These are phyloP conservation scores for Glossophaga mutica DNA, from an alignment of 2,797 vertebrate species.

Conservation along the genomic window DNA sequence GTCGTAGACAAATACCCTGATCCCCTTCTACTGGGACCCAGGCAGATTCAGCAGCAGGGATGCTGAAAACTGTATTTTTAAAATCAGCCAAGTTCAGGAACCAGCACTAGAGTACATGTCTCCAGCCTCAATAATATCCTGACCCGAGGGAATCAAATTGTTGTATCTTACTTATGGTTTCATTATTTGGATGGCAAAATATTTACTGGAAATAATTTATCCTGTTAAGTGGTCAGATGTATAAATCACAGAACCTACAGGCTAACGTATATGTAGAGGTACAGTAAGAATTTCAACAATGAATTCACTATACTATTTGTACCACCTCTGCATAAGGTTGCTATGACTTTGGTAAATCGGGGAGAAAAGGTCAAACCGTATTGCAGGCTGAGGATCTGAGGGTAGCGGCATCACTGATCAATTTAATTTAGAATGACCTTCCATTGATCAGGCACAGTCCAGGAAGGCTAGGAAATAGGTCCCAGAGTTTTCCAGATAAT, in stretches of 20 bases:
- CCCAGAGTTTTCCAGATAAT: not conserved
- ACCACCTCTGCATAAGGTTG: not conserved
- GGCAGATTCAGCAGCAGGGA: not conserved
- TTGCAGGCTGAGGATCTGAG: not conserved
- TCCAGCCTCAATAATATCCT: not conserved
- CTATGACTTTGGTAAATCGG: not conserved
- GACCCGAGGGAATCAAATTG: not conserved
- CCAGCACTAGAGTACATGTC: not conserved
- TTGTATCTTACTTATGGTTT: not conserved
- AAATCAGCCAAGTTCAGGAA: not conserved
- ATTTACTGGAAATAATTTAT: conserved; percentile 11
- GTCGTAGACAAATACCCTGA: not conserved
- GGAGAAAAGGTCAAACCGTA: not conserved
- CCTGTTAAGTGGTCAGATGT: not conserved
- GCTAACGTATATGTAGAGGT: not conserved
- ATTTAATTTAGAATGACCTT: not conserved
- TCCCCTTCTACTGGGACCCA: not conserved
- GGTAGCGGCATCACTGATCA: not conserved
- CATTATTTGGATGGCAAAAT: not conserved
- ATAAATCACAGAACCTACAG: not conserved
- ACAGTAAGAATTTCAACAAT: not conserved
- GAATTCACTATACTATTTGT: not conserved
- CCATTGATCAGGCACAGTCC: not conserved
- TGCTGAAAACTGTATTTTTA: not conserved
- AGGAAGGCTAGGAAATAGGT: not conserved